phyloP scores from a whole-genome alignment of 23 tunicate genomes.

The Oikopleura dioica region DNA sequence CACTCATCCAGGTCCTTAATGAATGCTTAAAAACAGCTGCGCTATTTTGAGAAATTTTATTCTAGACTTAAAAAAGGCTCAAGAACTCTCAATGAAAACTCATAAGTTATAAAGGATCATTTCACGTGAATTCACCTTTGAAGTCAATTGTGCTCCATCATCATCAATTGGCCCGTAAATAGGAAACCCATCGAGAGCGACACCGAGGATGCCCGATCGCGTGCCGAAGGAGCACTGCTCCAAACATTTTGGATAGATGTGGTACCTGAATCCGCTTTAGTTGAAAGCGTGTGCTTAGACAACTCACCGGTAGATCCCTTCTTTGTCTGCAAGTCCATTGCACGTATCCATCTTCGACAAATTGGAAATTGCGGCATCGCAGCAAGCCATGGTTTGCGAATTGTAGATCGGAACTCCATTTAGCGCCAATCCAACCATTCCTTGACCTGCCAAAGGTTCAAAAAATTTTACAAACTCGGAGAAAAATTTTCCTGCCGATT shows the following conservation, averaged over 20 bases:
- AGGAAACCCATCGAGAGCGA: slow-evolving; percentile 28
- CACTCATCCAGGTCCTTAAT: slow-evolving; percentile 21
- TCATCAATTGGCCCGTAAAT: slow-evolving; percentile 27
- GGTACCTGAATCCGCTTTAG: too few species aligned
- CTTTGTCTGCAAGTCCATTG: background rate
- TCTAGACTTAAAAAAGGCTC: too few species aligned
- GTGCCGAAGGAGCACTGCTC: background rate
- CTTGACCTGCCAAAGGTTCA: too few species aligned
- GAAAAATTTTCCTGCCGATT: too few species aligned
- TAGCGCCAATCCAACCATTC: too few species aligned
- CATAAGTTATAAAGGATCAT: too few species aligned
- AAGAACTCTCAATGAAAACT: too few species aligned
- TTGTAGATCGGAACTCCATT: background rate
- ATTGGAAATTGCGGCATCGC: background rate
- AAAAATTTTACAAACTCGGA: too few species aligned
- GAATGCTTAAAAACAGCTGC: too few species aligned
- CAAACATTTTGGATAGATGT: background rate
- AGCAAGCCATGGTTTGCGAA: background rate
- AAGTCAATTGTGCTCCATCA: slow-evolving; percentile 8
- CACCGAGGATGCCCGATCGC: slow-evolving; percentile 1
- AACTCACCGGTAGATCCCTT: background rate
- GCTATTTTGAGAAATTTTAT: too few species aligned
- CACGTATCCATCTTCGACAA: background rate
- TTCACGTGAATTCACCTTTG: too few species aligned
- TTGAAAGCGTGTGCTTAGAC: too few species aligned